These are phyloP conservation scores for Drosophila falleni DNA, from an alignment of 2,888 invertebrate species.

Conservation along the genomic window DNA sequence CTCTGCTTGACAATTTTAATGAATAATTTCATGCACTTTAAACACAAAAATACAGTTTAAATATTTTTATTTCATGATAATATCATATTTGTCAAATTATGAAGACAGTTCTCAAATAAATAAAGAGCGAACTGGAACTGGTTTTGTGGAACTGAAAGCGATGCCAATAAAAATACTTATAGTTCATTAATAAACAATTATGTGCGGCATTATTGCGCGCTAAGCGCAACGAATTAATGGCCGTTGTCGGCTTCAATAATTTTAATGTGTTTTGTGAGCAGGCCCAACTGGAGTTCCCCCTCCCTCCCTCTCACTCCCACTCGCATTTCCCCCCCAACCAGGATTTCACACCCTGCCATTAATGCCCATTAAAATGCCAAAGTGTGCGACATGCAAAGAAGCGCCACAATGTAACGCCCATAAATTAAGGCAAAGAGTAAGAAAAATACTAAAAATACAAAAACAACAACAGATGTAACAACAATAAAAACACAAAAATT, in stretches of 20 bases:
- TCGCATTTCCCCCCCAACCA: conserved; percentile 3
- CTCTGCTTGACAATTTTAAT: too few relatives aligned
- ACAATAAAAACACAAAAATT: conserved; percentile 51
- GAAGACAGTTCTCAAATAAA: not conserved
- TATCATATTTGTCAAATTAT: not conserved
- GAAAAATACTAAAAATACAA: conserved; percentile 43
- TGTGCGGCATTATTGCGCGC: conserved; percentile 72
- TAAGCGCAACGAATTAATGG: conserved; percentile 80
- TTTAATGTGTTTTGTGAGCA: conserved; percentile 63
- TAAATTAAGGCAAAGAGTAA: conserved; percentile 68
- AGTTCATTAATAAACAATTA: conserved; percentile 90
- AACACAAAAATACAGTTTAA: not conserved
- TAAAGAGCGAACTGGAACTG: conserved; percentile 3
- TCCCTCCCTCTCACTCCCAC: not conserved
- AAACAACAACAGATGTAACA: conserved; percentile 19
- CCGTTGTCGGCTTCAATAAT: conserved; percentile 77
- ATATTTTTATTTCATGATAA: not conserved
- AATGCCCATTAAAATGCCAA: conserved; percentile 79
- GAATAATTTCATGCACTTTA: not conserved
- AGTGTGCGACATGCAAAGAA: conserved; percentile 67
- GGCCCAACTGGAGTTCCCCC: not conserved
- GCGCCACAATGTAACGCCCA: conserved; percentile 72
- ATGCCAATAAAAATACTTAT: conserved; percentile 88
- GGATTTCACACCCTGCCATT: conserved; percentile 50
- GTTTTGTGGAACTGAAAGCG: conserved; percentile 5